Evolutionary conservation across 2,113 vertebrate genomes (phyloP).

Genomic region (Garra rufa): DNA sequence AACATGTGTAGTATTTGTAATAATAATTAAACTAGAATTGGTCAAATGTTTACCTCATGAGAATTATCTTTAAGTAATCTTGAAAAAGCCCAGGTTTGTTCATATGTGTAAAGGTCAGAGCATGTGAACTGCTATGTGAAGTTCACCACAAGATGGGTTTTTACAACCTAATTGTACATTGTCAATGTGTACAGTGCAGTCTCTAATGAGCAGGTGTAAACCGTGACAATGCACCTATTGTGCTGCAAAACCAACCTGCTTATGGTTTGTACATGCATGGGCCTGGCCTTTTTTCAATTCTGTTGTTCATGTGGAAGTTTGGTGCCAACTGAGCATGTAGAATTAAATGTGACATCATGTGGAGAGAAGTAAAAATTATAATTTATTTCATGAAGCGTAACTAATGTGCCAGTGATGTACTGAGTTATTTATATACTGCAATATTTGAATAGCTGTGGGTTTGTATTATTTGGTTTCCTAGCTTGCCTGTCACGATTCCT

Average conservation of each 20-base stretch:
- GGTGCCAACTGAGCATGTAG: background rate
- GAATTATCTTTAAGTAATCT: background rate
- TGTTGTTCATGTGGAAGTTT: background rate
- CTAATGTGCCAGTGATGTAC: background rate
- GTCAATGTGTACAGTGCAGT: background rate
- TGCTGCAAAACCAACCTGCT: conserved; percentile 11
- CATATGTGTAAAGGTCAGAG: background rate
- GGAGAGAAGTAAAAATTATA: background rate
- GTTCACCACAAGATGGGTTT: background rate
- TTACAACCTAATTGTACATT: background rate
- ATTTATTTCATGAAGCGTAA: background rate
- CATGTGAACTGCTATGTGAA: background rate
- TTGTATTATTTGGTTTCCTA: background rate
- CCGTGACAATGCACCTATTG: background rate
- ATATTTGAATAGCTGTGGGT: background rate
- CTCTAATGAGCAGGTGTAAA: conserved; percentile 11
- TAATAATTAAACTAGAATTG: background rate
- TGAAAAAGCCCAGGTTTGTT: background rate
- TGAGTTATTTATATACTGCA: background rate
- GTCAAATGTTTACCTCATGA: background rate
- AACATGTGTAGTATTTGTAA: background rate
- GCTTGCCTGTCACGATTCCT: background rate
- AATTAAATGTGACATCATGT: background rate
- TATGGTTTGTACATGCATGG: background rate
- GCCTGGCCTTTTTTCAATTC: background rate